Evolutionary conservation across 1,140 invertebrate genomes (phyloP).

Genomic region (Melitaea cinxia): DNA sequence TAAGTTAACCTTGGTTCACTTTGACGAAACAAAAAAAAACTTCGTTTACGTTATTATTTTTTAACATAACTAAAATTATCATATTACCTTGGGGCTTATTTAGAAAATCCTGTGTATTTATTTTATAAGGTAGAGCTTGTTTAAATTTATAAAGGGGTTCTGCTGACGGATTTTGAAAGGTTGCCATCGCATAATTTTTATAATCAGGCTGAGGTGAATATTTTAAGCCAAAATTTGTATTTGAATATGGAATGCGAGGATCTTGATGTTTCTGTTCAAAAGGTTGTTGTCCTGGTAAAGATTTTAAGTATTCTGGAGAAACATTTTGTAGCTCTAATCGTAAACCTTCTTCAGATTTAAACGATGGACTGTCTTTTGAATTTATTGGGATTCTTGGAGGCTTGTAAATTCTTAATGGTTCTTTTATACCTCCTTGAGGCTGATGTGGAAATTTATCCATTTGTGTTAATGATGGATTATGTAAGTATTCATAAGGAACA

Average conservation of each 20-base stretch:
- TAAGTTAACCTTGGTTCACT: too few species aligned
- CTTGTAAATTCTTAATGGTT: not conserved
- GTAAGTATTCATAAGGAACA: not conserved
- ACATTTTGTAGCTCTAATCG: conserved; percentile 16
- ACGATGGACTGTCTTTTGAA: not conserved
- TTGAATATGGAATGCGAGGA: not conserved
- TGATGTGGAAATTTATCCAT: not conserved
- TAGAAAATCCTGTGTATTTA: conserved; percentile 3
- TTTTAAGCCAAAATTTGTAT: not conserved
- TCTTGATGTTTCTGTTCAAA: not conserved
- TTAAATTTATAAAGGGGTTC: conserved; percentile 13
- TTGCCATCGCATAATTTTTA: not conserved
- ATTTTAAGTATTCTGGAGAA: conserved; percentile 8
- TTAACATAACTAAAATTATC: not conserved
- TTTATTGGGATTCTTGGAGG: not conserved
- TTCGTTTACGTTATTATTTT: not conserved
- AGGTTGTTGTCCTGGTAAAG: not conserved
- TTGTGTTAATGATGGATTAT: not conserved
- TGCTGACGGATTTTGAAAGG: conserved; percentile 27
- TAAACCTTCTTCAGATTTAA: not conserved
- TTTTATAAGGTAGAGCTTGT: conserved; percentile 15
- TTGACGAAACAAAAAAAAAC: too few species aligned
- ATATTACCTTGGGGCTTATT: not conserved
- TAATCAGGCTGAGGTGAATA: not conserved
- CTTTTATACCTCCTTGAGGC: not conserved